These are phyloP conservation scores for Ailuropoda melanoleuca DNA, from an alignment of 2,113 vertebrate species.

Conservation along the genomic window DNA sequence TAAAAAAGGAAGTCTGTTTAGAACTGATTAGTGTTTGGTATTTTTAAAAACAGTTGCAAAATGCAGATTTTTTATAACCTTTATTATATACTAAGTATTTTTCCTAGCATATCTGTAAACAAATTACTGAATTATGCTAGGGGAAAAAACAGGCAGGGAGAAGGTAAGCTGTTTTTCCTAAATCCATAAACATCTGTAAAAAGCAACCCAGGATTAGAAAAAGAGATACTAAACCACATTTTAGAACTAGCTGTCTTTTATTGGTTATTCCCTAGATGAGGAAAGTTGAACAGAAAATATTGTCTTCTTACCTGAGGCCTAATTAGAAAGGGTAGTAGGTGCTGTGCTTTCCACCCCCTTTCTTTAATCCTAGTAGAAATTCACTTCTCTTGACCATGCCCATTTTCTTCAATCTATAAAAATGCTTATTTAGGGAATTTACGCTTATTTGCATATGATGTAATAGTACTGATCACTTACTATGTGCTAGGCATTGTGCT, in stretches of 20 bases:
- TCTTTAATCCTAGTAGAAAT: not conserved
- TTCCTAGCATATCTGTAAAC: not conserved
- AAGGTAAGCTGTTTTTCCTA: not conserved
- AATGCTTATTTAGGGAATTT: not conserved
- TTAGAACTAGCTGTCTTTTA: not conserved
- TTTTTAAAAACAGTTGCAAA: conserved; percentile 3
- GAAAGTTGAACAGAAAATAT: not conserved
- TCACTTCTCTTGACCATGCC: not conserved
- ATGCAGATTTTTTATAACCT: not conserved
- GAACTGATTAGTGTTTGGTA: not conserved
- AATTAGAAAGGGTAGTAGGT: not conserved
- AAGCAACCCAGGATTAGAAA: not conserved
- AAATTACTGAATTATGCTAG: not conserved
- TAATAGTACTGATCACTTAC: not conserved
- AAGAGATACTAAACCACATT: not conserved
- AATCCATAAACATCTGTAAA: not conserved
- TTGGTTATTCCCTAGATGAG: not conserved
- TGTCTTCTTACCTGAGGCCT: not conserved
- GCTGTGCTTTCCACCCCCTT: not conserved
- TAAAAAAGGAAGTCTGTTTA: not conserved
- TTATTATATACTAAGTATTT: not conserved
- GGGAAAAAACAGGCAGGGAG: not conserved
- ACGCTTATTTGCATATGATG: not conserved
- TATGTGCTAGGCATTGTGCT: not conserved
- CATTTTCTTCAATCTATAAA: not conserved